Evolutionary conservation across 2,113 vertebrate genomes (phyloP).

Genomic region (Phylloscopus whistleri): DNA sequence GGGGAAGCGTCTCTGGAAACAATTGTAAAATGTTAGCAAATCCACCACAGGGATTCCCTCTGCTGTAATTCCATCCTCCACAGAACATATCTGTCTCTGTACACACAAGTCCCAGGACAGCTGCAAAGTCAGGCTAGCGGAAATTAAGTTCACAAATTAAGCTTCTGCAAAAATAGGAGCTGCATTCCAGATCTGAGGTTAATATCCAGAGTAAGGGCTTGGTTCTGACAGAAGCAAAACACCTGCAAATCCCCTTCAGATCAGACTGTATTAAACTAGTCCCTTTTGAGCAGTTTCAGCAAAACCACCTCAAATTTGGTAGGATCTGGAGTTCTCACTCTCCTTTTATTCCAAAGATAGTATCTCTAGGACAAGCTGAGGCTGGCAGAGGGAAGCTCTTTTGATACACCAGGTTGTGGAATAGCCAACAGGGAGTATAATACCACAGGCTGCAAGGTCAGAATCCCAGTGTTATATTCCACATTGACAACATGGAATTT

Average conservation of each 20-base stretch:
- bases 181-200: constrained; percentile 54
- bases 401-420: background rate
- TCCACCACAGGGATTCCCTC: constrained; percentile 61
- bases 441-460: background rate
- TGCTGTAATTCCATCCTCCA: constrained; percentile 58
- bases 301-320: background rate
- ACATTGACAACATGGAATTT: background rate
- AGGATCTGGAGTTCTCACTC: background rate
- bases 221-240: constrained; percentile 49
- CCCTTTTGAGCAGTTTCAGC: background rate
- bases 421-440: background rate
- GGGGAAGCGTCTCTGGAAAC: constrained; percentile 25
- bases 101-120: constrained; percentile 58
- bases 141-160: constrained; percentile 67
- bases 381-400: background rate
- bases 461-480: background rate
- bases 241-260: constrained; percentile 42
- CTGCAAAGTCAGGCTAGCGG: constrained; percentile 59
- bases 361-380: background rate
- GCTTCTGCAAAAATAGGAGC: constrained; percentile 65
- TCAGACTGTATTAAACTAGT: background rate
- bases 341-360: background rate
- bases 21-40: constrained; percentile 57
- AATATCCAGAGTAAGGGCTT: constrained; percentile 27
- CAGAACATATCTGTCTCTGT: constrained; percentile 52